Evolutionary conservation across 2,113 vertebrate genomes (phyloP).

Genomic region (Todiramphus chloris): DNA sequence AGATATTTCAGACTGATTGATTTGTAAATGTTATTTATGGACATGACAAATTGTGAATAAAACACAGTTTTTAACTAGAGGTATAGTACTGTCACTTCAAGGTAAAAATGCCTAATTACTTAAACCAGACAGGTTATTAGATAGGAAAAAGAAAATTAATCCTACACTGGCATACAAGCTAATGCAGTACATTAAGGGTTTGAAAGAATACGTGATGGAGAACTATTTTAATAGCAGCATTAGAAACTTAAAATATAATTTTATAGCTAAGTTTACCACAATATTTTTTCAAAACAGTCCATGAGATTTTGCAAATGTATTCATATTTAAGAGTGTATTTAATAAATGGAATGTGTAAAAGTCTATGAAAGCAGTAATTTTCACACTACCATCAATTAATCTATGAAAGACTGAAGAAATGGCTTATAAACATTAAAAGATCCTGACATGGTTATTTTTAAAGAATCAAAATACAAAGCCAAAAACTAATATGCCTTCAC

Average conservation of each 20-base stretch:
- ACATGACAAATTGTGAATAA: neutral
- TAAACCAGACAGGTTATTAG: slow-evolving; percentile 18
- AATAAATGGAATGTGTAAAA: neutral
- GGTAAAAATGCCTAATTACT: neutral
- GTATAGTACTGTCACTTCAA: slow-evolving; percentile 8
- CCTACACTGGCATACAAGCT: neutral
- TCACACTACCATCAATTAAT: neutral
- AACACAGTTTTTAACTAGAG: neutral
- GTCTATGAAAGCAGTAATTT: neutral
- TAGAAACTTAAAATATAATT: neutral
- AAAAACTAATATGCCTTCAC: slow-evolving; percentile 14
- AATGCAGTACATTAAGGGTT: neutral
- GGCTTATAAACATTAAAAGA: neutral
- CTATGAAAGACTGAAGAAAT: neutral
- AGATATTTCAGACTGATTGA: slow-evolving; percentile 14
- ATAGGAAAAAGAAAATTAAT: neutral
- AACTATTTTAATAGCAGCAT: neutral
- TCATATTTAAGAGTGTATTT: neutral
- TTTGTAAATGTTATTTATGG: neutral
- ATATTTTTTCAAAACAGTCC: neutral
- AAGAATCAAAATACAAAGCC: slow-evolving; percentile 2
- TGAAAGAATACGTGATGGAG: neutral
- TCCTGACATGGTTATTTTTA: neutral
- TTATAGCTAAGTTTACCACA: neutral
- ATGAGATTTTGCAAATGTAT: neutral